phyloP scores from a whole-genome alignment of 1,140 invertebrate species.

The Chymomyza costata region DNA sequence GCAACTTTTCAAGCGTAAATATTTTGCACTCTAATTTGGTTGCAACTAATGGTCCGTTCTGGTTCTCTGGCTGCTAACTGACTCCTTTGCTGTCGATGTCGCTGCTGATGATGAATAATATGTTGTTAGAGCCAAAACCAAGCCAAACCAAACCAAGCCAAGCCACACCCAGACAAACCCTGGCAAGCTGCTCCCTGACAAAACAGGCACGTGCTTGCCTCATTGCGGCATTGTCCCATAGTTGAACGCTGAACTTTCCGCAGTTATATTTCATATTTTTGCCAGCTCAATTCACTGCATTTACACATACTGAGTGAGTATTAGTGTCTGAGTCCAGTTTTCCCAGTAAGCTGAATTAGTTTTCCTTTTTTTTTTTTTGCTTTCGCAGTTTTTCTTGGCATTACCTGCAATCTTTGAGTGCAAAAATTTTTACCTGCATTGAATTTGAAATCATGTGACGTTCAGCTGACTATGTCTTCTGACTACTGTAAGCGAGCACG shows the following conservation, averaged over 20 bases:
- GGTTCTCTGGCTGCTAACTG: no score
- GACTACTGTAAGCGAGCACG: slow-evolving; percentile 43
- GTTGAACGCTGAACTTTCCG: slow-evolving; percentile 32
- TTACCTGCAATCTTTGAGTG: slow-evolving; percentile 55
- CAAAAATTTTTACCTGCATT: slow-evolving; percentile 60
- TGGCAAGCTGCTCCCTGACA: no score
- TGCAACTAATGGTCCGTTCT: slow-evolving; percentile 51
- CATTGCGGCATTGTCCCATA: neutral
- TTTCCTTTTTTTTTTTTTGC: slow-evolving; percentile 54
- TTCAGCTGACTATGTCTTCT: neutral
- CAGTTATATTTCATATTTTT: slow-evolving; percentile 71
- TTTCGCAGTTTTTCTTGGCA: no score
- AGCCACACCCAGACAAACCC: no score
- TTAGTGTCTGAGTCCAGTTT: slow-evolving; percentile 19
- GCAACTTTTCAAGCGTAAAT: slow-evolving; percentile 54
- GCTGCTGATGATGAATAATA: slow-evolving; percentile 63
- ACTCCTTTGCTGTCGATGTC: slow-evolving; percentile 20
- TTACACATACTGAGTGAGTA: no score
- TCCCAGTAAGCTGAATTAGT: slow-evolving; percentile 65
- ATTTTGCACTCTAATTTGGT: slow-evolving; percentile 44
- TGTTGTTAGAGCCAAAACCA: neutral
- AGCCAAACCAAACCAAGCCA: slow-evolving; percentile 9
- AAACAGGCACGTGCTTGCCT: slow-evolving; percentile 40
- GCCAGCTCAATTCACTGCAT: slow-evolving; percentile 55
- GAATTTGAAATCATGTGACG: slow-evolving; percentile 64